Base-by-base conservation (phyloP, 2,888 invertebrate species). In the Eupithecia subfuscata region DNA sequence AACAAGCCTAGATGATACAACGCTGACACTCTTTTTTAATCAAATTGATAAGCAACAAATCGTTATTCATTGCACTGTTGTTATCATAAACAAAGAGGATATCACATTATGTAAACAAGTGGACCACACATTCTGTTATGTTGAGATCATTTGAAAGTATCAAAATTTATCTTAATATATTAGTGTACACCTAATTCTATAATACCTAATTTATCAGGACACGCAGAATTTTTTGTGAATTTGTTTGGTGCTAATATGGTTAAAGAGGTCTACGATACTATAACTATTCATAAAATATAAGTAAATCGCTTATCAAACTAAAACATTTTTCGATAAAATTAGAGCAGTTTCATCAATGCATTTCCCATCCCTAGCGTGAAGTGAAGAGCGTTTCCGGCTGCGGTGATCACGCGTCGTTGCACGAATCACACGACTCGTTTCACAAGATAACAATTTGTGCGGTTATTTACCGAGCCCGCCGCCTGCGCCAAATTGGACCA, bases 381-480 rank as follows among this genome's bases (percentile, higher is more conserved):
- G 88, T 94, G 93, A 93, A 94, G 94, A 94, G 95, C 90, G 87
- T 87, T 87, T 87, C 87, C 86, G 86, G 89, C 86, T 75, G 89
- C 88, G 88, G 90, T 84, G 86, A 89, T 83, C 92, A 93, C 95
- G 94, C 95, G 91, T 92, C 94, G 94, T 90, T 94, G 92, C 88
- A 83, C 92, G 91, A 91, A 95, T 95, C 95, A 95, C 88, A 94
- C 95, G 94, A 88, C 89, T 94, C 94, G 95, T 93, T 95, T 93
- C 95, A 92, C 95, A 94, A 95, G 95, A 95, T 94, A 95, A 95
- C 95, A 94, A 95, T 95, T 95, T 95, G 94, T 87, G 91, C 91
- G 90, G 89, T 93, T 94, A 94, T 94, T 91, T 94, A 94, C 93
- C 92, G 87, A 86, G 84, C 80, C 73, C 77, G 85, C 89, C 88